These are phyloP conservation scores for Hapalemur alaotrensis DNA, from an alignment of 2,797 vertebrate species.

Conservation along the genomic window DNA sequence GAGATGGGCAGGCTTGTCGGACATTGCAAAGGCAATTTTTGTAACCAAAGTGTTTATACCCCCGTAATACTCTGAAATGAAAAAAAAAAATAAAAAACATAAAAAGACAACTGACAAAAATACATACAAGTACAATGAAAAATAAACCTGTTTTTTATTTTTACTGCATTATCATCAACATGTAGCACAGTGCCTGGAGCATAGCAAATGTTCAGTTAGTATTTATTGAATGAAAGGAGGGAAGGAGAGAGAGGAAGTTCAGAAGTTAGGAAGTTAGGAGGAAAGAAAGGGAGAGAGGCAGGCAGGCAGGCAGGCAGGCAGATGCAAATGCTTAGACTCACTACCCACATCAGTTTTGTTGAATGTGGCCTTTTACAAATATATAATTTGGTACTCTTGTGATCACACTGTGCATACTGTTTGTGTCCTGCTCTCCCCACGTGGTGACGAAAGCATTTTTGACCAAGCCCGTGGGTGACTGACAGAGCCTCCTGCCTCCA, in stretches of 20 bases:
- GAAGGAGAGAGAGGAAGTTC: no score
- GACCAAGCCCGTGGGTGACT: not conserved
- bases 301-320: not conserved
- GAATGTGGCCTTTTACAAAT: not conserved
- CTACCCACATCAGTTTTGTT: not conserved
- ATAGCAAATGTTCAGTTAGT: not conserved
- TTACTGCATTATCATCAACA: not conserved
- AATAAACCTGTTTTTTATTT: not conserved
- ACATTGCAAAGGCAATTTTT: no score
- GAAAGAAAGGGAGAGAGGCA: accelerated
- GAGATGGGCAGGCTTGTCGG: no score
- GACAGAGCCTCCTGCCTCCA: not conserved
- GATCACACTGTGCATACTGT: not conserved
- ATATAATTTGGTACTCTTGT: not conserved
- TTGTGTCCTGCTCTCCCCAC: not conserved
- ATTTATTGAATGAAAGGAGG: not conserved
- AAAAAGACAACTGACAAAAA: not conserved
- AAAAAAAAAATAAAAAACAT: not conserved
- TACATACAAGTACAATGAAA: not conserved
- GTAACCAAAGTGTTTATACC: no score
- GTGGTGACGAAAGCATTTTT: not conserved
- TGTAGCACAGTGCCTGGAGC: not conserved
- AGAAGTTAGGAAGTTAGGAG: no score
- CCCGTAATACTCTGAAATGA: no score
- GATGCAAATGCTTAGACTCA: not conserved